These are phyloP conservation scores for Campylorhamphus procurvoides DNA, from an alignment of 2,113 vertebrate genomes.

Conservation along the genomic window DNA sequence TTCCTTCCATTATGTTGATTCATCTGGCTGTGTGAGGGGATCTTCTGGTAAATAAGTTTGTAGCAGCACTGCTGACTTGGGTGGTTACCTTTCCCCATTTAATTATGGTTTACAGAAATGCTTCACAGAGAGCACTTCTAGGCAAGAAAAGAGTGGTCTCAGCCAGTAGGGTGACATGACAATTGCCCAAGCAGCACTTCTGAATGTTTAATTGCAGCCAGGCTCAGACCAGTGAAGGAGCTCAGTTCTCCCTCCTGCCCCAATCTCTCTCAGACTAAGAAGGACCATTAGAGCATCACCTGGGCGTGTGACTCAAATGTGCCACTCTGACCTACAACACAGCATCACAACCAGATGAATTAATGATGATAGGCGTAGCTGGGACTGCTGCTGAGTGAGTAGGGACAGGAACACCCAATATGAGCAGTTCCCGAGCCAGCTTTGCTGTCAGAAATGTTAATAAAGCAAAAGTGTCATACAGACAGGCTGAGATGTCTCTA, in stretches of 20 bases:
- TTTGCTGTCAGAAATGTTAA: background rate
- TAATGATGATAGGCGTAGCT: background rate
- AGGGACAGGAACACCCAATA: background rate
- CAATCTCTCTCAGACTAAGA: fast-evolving
- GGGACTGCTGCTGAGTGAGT: background rate
- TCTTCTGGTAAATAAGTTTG: background rate
- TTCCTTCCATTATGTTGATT: background rate
- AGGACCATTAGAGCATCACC: background rate
- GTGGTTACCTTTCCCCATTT: background rate
- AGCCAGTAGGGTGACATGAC: background rate
- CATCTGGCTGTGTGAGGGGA: background rate
- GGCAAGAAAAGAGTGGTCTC: background rate
- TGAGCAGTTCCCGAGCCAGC: background rate
- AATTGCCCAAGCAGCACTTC: background rate
- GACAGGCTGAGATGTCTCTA: background rate
- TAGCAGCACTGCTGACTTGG: background rate
- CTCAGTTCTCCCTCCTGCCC: background rate
- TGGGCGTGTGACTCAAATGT: background rate
- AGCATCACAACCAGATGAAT: background rate
- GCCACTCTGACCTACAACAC: fast-evolving
- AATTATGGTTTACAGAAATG: background rate
- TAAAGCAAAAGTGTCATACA: background rate
- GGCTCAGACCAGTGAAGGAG: background rate
- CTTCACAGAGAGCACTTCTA: background rate
- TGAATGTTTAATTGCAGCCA: background rate